Conservation (phyloP, 1,140 invertebrate genomes). For the Drosophila orena region DNA sequence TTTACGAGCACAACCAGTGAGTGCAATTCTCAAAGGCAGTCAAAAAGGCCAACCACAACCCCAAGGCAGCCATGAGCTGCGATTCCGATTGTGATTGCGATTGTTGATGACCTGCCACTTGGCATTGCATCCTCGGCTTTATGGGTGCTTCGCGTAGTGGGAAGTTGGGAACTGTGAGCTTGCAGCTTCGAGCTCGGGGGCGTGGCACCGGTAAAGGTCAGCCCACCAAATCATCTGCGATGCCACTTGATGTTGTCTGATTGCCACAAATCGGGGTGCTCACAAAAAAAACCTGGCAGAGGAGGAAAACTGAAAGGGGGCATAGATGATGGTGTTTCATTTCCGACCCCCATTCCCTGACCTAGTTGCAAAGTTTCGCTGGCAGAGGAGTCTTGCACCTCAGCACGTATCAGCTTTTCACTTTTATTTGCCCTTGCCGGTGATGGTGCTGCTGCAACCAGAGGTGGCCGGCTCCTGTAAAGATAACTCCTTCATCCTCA, state of each 20-base stretch:
- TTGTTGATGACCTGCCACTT: slow-evolving; percentile 61
- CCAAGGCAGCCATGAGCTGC: slow-evolving; percentile 6
- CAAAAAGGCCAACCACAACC: slow-evolving; percentile 30
- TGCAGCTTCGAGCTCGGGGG: slow-evolving; percentile 6
- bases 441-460: too few species aligned
- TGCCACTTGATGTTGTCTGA: slow-evolving; percentile 56
- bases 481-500: slow-evolving; percentile 15
- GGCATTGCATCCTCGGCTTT: slow-evolving; percentile 29
- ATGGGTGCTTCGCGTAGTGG: slow-evolving; percentile 11
- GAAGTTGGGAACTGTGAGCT: slow-evolving; percentile 1
- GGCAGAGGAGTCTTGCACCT: slow-evolving; percentile 22
- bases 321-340: slow-evolving; percentile 7
- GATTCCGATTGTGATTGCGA: slow-evolving; percentile 20
- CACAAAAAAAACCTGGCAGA: slow-evolving; percentile 20
- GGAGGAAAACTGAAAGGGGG: neutral
- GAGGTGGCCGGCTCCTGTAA: slow-evolving; percentile 2
- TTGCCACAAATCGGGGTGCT: slow-evolving; percentile 42
- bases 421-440: slow-evolving; percentile 49
- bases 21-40: slow-evolving; percentile 35
- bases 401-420: slow-evolving; percentile 52
- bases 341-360: slow-evolving; percentile 26
- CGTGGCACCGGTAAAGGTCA: slow-evolving; percentile 40
- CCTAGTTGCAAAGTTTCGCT: slow-evolving; percentile 30
- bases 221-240: slow-evolving; percentile 56
- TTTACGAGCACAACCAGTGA: slow-evolving; percentile 3